Evolutionary conservation across 2,888 invertebrate species (phyloP), one percentile per base, ranked within the genome.

Genomic region (Tipula lateralis): DNA sequence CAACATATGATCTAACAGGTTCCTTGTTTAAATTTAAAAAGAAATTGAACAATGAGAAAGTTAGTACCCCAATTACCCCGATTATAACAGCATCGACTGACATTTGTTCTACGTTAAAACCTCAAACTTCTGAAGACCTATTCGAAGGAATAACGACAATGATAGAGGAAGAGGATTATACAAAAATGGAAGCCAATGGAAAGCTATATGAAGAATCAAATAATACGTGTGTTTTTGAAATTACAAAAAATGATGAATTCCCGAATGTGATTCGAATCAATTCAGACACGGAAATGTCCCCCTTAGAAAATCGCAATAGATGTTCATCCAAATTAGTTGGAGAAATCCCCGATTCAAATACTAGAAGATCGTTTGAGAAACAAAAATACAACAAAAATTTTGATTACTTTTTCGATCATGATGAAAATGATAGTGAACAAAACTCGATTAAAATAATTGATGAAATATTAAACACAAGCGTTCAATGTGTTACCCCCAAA

Each of bases 231-330:
- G 12, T 82, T 44, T 83, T 83, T 83, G 83, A 83, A 83, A 83
- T 83, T 29, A 83, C 83, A 12, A 83, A 44, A 29, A 83, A 83
- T 24, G 36, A 36, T 24, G 83, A 83, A 24, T 83, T 83, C 29
- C 83, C 34, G n/a, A 83, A 83, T 44, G 29, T 83, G 7, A 83
- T 83, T 24, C 36, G 83, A 39, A 36, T 83, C 24, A 83, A 83
- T 83, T 34, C 24, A 1, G 39, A 83, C 44, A 36, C 24, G 19
- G 83, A 83, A 83, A 83, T 83, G 83, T 83, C 83, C 6, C 83
- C 83, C 12, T n/a, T 82, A n/a, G 30, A n/a, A 4, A 82, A 81
- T 29, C 29, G 12, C 12, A 81, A 30, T 30, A 82, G 30, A 30
- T 5, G n/a, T 30, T 30, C n/a, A 4, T 2, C 12, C 5, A 82